A percentile compares a stretch with the other conserved stretches of the same genome.
phyloP scores from a whole-genome alignment of 2,888 invertebrate genomes.

The Eurytoma californica region DNA sequence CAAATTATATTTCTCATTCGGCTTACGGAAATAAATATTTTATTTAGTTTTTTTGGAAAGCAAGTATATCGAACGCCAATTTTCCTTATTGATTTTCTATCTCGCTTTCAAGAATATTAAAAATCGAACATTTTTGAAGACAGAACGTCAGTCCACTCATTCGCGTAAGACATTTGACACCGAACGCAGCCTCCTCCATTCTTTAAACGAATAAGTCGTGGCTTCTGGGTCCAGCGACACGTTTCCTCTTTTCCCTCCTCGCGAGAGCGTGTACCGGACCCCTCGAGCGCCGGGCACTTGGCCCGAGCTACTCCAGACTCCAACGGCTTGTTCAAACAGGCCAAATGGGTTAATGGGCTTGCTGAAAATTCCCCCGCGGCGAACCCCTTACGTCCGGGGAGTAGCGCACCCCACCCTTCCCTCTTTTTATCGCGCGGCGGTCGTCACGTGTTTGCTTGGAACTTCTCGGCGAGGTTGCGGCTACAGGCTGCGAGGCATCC shows the following conservation, averaged over 20 bases:
- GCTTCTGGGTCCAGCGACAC: not conserved
- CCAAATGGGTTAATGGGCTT: constrained; percentile 65
- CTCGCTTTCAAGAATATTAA: no score
- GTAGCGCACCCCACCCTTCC: not conserved
- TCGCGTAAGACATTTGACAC: no score
- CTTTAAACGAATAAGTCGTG: no score
- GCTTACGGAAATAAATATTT: no score
- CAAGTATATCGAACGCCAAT: no score
- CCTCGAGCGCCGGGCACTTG: constrained; percentile 13
- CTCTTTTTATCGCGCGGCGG: not conserved
- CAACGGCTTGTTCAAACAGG: constrained; percentile 53
- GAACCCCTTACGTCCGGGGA: not conserved
- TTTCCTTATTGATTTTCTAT: no score
- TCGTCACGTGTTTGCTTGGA: constrained; percentile 8
- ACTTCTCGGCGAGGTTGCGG: not conserved
- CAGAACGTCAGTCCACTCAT: not conserved
- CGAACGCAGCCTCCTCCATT: no score
- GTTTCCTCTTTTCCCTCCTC: not conserved
- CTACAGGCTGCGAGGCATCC: not conserved
- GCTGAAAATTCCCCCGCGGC: constrained; percentile 57
- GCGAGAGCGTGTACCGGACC: not conserved
- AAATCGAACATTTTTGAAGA: not conserved
- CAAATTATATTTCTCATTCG: no score
- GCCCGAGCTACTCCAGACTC: constrained; percentile 17
- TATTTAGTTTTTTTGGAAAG: no score